Percentiles rank a stretch among this genome's conserved stretches.
These are phyloP conservation scores for Globodera ellingtonae DNA, from an alignment of 1,140 invertebrate genomes.

Conservation along the genomic window DNA sequence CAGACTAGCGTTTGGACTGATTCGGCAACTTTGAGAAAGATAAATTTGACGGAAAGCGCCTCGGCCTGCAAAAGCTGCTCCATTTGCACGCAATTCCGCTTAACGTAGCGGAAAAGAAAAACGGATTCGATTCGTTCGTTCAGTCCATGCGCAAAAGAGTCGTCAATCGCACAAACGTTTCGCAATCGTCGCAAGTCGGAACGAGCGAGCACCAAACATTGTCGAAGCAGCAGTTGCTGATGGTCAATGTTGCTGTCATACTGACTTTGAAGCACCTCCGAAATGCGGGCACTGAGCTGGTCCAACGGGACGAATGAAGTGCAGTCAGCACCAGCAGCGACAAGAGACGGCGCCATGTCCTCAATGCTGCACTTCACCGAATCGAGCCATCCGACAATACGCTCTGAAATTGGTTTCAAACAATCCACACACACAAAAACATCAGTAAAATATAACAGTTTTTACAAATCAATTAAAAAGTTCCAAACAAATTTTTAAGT, in stretches of 20 bases:
- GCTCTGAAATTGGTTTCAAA: neutral
- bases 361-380: neutral
- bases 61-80: slow-evolving; percentile 46
- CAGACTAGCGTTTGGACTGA: slow-evolving; percentile 30
- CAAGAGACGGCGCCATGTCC: neutral
- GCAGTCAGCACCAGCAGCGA: neutral
- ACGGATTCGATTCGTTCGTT: slow-evolving; percentile 22
- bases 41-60: slow-evolving; percentile 48
- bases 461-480: too few relatives aligned
- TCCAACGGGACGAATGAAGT: neutral
- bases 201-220: slow-evolving; percentile 35
- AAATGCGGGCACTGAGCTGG: slow-evolving; percentile 8
- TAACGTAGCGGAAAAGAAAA: slow-evolving; percentile 41
- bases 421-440: too few relatives aligned
- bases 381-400: slow-evolving; percentile 18
- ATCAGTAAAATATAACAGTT: too few relatives aligned
- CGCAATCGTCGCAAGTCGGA: slow-evolving; percentile 23
- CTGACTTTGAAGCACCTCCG: neutral
- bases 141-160: slow-evolving; percentile 28
- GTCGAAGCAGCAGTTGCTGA: slow-evolving; percentile 20
- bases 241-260: slow-evolving; percentile 12
- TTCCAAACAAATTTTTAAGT: neutral
- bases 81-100: slow-evolving; percentile 15
- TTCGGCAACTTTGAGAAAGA: slow-evolving; percentile 45
- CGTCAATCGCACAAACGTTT: slow-evolving; percentile 27